A percentile compares a stretch with the other conserved stretches of the same genome.
Conservation (phyloP, 2,888 invertebrate genomes). For the Leptopilina myrica region DNA sequence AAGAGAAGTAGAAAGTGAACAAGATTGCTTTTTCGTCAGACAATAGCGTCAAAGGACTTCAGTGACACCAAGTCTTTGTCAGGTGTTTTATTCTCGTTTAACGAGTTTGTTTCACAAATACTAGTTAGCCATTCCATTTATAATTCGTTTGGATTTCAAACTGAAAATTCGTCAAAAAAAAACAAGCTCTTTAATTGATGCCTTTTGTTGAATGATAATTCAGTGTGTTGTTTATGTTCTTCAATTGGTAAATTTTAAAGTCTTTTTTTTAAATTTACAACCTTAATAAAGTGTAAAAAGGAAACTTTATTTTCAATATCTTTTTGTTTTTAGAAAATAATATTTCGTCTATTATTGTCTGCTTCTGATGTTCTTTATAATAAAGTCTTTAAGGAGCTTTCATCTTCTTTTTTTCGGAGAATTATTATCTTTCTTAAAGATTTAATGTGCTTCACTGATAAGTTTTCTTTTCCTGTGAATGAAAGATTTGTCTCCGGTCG, state of each 20-base stretch:
- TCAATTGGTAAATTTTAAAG: background rate
- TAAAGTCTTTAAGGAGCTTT: background rate
- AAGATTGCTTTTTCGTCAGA: constrained; percentile 20
- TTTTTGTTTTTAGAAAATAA: no score
- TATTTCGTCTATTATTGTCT: no score
- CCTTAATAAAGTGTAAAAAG: no score
- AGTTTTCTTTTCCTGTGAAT: background rate
- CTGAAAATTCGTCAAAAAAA: background rate
- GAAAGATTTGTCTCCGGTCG: background rate
- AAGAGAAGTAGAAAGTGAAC: background rate
- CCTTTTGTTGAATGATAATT: background rate
- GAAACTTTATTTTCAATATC: no score
- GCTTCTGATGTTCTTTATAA: no score
- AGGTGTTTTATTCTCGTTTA: constrained; percentile 16
- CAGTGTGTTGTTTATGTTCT: background rate
- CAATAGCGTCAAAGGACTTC: constrained; percentile 17
- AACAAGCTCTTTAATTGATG: background rate
- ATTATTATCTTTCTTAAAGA: background rate
- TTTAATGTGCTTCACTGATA: background rate
- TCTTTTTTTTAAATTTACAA: background rate
- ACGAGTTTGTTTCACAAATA: constrained; percentile 1
- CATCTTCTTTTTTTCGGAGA: no score
- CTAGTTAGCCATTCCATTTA: constrained; percentile 16
- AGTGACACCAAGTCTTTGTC: background rate
- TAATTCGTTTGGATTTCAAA: background rate